These are phyloP conservation scores for Psilanteris sp. DNA, from an alignment of 1,140 invertebrate genomes.

Conservation along the genomic window DNA sequence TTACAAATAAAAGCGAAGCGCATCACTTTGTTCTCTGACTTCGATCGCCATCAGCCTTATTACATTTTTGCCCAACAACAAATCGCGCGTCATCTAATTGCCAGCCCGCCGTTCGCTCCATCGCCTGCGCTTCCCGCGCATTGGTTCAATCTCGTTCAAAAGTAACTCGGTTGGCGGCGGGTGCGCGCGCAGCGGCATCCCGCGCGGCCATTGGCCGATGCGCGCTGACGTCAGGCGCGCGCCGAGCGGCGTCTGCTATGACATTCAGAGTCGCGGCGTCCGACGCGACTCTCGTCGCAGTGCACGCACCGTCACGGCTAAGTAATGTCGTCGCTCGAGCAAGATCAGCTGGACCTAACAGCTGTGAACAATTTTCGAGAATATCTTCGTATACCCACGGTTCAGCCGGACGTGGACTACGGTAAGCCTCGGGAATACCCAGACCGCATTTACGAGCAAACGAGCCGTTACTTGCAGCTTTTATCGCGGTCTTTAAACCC, in stretches of 20 bases:
- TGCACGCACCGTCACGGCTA: conserved; percentile 16
- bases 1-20: too few species aligned
- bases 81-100: too few species aligned
- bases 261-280: conserved; percentile 63
- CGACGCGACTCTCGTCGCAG: conserved; percentile 30
- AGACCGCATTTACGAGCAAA: too few species aligned
- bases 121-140: too few species aligned
- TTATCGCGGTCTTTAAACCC: too few species aligned
- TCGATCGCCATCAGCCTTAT: too few species aligned
- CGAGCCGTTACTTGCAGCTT: too few species aligned
- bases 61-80: too few species aligned
- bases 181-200: background rate
- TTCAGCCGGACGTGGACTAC: conserved; percentile 91
- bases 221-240: conserved; percentile 50
- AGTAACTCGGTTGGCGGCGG: too few species aligned
- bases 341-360: conserved; percentile 78
- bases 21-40: too few species aligned
- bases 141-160: too few species aligned
- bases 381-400: conserved; percentile 89
- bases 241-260: conserved; percentile 65
- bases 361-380: conserved; percentile 88
- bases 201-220: background rate
- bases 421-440: conserved; percentile 82
- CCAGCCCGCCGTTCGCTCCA: too few species aligned
- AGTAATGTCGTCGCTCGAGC: conserved; percentile 45